Base-by-base conservation (phyloP, 2,113 vertebrate species). In the Anoplopoma fimbria region DNA sequence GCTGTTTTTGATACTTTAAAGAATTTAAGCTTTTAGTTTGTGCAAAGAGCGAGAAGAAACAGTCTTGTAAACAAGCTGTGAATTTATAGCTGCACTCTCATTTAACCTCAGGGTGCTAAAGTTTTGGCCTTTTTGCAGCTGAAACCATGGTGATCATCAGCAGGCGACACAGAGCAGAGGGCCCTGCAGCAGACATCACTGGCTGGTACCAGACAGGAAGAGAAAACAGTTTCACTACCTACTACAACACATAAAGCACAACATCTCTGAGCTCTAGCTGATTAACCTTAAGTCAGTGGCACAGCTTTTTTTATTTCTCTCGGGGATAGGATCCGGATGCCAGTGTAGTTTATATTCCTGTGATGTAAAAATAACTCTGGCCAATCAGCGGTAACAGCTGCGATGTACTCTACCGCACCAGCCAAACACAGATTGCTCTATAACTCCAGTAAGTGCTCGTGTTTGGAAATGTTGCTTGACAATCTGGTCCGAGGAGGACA, bases 291-390 rank as follows among this genome's bases (percentile, higher is more conserved):
- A 83, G 74, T 76, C 70, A 63, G 17, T 36, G 33, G 47, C 8
- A 61, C 36, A 77, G 72, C 69, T 72, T 79, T 29, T 25, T 57
- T 5, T 55, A 55, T 85, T 85, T 70, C 82, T 60, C 67, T 87
- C 84, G 76, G 47, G 72, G 85, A 81, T 58, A 64, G 76, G 81
- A 87, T 89, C 80, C 6, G 58, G 83, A 86, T 87, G 84, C 77
- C 80, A 38, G 75, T 70, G 77, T 84, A 68, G 72, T 91, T 92
- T 85, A 83, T 75, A 79, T 82, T 85, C 71, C 77, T 5, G 40
- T 83, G 89, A 87, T 94, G 88, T 92, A 93, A 93, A 94, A 94
- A 93, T 92, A 94, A 91, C 91, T 86, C 85, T 38, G 76, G 75
- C 76, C 88, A 91, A 91, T 92, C 87, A 90, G 64, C 79, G 87